Evolutionary conservation across 2,888 invertebrate genomes (phyloP).

Genomic region (Papilio elwesi): DNA sequence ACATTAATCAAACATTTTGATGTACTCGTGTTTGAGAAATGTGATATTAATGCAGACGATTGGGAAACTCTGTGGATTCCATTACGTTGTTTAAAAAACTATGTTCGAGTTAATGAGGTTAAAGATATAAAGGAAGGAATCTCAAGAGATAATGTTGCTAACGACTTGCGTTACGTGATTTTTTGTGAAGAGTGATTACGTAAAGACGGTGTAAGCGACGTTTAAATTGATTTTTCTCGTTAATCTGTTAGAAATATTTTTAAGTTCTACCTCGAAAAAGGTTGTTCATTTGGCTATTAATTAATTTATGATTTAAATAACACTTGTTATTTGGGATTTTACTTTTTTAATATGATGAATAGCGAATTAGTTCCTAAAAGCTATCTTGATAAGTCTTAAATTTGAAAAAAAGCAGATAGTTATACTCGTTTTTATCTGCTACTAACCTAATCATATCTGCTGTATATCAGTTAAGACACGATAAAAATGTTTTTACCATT

Average conservation of each 20-base stretch:
- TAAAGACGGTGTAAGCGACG: conserved; percentile 16
- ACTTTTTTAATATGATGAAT: no score
- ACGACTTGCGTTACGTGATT: conserved; percentile 30
- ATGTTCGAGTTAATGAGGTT: conserved; percentile 41
- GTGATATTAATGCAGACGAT: conserved; percentile 38
- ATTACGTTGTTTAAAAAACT: conserved; percentile 40
- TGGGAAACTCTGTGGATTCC: conserved; percentile 38
- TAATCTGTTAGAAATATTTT: conserved; percentile 3
- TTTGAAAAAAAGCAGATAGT: no score
- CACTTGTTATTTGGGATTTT: no score
- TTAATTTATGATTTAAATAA: no score
- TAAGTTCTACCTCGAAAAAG: not conserved
- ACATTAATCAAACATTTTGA: conserved; percentile 37
- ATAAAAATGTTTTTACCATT: no score
- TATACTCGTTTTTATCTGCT: no score
- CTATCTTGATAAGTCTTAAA: no score
- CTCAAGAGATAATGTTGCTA: conserved; percentile 27
- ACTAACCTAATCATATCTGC: no score
- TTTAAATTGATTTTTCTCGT: conserved; percentile 21
- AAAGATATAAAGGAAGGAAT: conserved; percentile 39
- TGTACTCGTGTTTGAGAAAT: conserved; percentile 35
- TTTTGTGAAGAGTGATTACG: conserved; percentile 30
- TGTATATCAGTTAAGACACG: no score
- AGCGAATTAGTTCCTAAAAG: no score
- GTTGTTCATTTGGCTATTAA: not conserved